Evolutionary conservation across 1,140 invertebrate genomes (phyloP).

Genomic region (Drosophila busckii): DNA sequence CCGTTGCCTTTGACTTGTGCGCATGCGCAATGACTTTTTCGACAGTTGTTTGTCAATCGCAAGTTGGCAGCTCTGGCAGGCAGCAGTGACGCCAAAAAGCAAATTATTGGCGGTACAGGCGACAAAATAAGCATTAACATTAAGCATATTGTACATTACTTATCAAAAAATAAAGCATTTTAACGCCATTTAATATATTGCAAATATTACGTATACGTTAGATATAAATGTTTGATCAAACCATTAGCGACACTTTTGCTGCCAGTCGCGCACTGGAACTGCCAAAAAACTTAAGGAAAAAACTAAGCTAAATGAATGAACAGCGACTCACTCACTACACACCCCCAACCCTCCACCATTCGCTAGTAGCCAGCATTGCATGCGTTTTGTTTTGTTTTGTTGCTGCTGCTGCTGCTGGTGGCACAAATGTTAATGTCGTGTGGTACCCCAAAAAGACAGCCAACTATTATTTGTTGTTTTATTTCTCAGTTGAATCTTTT

Average conservation of each 20-base stretch:
- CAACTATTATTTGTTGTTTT: slow-evolving; percentile 25
- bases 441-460: slow-evolving; percentile 31
- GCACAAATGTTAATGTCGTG: slow-evolving; percentile 60
- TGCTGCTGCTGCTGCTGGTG: slow-evolving; percentile 51
- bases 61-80: slow-evolving; percentile 21
- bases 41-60: slow-evolving; percentile 72
- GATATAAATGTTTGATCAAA: too few relatives aligned
- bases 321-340: background rate
- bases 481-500: slow-evolving; percentile 1
- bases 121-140: too few relatives aligned
- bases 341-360: background rate
- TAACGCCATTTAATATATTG: too few relatives aligned
- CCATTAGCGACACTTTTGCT: slow-evolving; percentile 9
- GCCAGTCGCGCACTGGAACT: too few relatives aligned
- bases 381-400: slow-evolving; percentile 30
- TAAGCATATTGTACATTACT: too few relatives aligned
- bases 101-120: slow-evolving; percentile 18
- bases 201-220: too few relatives aligned
- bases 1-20: slow-evolving; percentile 59
- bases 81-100: slow-evolving; percentile 19
- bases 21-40: slow-evolving; percentile 73
- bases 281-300: slow-evolving; percentile 21
- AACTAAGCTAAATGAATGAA: slow-evolving; percentile 16
- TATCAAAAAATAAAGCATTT: too few relatives aligned
- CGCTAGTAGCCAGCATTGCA: slow-evolving; percentile 2